These are phyloP conservation scores for Acanthurus leucopareius DNA, from an alignment of 2,797 vertebrate species.

Conservation along the genomic window DNA sequence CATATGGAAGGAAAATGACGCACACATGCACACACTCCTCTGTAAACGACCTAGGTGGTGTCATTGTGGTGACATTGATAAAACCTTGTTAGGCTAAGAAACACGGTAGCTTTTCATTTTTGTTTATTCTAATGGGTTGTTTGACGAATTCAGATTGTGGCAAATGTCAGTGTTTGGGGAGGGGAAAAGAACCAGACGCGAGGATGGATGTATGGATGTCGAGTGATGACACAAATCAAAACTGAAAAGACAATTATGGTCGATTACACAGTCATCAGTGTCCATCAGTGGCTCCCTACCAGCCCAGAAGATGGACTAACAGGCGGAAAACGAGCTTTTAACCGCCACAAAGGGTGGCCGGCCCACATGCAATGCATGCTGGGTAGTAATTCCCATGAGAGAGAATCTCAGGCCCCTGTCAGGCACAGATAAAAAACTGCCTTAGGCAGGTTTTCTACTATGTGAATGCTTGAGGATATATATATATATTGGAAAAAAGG, in stretches of 20 bases:
- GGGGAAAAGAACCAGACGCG: constrained; percentile 52
- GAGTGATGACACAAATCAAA: constrained; percentile 98
- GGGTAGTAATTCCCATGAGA: constrained; percentile 82
- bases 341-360: constrained; percentile 92
- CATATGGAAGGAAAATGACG: constrained; percentile 58
- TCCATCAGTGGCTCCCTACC: constrained; percentile 91
- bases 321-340: constrained; percentile 99
- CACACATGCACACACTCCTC: constrained; percentile 8
- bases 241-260: constrained; percentile 99
- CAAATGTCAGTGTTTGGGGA: constrained; percentile 70
- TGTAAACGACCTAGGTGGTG: constrained; percentile 49
- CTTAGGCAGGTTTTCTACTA: constrained; percentile 66
- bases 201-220: constrained; percentile 73
- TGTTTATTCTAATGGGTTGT: constrained; percentile 70
- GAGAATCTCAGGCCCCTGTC: constrained; percentile 80
- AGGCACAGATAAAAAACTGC: constrained; percentile 79
- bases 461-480: constrained; percentile 69
- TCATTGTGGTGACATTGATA: constrained; percentile 71
- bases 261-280: constrained; percentile 99
- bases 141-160: constrained; percentile 79
- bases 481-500: constrained; percentile 41
- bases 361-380: constrained; percentile 81
- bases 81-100: constrained; percentile 70
- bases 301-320: constrained; percentile 93
- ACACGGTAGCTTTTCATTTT: constrained; percentile 77